A percentile compares a stretch with the other conserved stretches of the same genome.
Conservation (phyloP, 2,797 vertebrate species). For the Oreochromis grahami region DNA sequence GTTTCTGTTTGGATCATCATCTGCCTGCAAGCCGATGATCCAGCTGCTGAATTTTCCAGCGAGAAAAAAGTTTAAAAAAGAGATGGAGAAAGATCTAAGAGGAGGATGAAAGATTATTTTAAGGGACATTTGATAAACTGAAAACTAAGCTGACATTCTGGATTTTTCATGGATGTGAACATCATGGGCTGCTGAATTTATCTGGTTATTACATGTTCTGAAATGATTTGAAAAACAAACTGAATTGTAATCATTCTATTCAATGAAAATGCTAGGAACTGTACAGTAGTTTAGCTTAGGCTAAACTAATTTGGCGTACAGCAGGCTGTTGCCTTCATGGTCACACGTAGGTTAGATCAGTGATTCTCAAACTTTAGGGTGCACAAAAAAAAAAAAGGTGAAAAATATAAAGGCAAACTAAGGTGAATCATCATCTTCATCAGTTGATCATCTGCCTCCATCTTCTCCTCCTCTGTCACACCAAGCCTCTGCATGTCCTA, state of each 20-base stretch:
- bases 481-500: no score
- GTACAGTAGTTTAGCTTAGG: background rate
- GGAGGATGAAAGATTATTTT: background rate
- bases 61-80: background rate
- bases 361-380: background rate
- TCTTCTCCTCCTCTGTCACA: no score
- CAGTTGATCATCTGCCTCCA: no score
- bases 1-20: background rate
- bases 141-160: background rate
- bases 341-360: background rate
- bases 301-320: background rate
- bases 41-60: background rate
- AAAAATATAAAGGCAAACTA: no score
- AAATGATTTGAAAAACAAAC: background rate
- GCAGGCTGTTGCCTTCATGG: background rate
- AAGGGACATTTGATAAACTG: background rate
- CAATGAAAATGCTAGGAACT: background rate
- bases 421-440: no score
- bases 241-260: background rate
- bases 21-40: background rate
- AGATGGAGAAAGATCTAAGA: background rate
- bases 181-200: background rate
- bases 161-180: background rate
- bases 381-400: no score
- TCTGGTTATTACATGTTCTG: background rate